Evolutionary conservation across 2,113 vertebrate species (phyloP).

Genomic region (Picathartes gymnocephalus): DNA sequence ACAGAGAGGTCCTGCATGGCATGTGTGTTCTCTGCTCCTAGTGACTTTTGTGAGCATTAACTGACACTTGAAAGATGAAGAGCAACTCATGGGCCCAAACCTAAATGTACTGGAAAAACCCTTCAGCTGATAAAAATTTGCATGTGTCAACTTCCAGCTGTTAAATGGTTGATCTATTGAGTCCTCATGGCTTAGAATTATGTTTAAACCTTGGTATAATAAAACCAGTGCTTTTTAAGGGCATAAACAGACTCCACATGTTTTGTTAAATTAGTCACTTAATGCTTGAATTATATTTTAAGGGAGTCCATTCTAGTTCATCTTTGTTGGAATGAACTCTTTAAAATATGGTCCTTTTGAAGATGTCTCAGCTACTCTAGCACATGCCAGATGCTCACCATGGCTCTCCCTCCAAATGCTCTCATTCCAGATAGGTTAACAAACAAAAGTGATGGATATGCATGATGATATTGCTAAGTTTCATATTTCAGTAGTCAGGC

Average conservation of each 20-base stretch:
- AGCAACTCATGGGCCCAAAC: not conserved
- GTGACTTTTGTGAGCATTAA: not conserved
- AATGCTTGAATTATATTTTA: not conserved
- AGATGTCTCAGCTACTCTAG: not conserved
- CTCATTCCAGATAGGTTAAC: constrained; percentile 22
- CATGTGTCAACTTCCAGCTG: not conserved
- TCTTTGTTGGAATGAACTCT: not conserved
- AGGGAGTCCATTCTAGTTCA: not conserved
- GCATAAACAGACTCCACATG: not conserved
- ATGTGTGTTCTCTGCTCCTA: not conserved
- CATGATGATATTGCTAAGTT: constrained; percentile 39
- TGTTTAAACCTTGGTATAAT: constrained; percentile 8
- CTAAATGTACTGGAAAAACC: not conserved
- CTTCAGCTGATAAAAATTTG: constrained; percentile 4
- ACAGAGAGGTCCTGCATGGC: not conserved
- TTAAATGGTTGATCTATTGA: not conserved
- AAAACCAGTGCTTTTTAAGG: not conserved
- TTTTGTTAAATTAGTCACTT: constrained; percentile 2
- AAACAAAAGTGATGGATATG: constrained; percentile 47
- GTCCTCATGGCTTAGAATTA: not conserved
- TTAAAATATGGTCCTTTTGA: constrained; percentile 19
- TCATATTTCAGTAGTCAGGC: constrained; percentile 48
- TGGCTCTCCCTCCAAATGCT: not conserved
- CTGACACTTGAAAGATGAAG: not conserved
- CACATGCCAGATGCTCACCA: constrained; percentile 16